Evolutionary conservation across 1,140 invertebrate species (phyloP).

Genomic region (Drosophila nikananu): DNA sequence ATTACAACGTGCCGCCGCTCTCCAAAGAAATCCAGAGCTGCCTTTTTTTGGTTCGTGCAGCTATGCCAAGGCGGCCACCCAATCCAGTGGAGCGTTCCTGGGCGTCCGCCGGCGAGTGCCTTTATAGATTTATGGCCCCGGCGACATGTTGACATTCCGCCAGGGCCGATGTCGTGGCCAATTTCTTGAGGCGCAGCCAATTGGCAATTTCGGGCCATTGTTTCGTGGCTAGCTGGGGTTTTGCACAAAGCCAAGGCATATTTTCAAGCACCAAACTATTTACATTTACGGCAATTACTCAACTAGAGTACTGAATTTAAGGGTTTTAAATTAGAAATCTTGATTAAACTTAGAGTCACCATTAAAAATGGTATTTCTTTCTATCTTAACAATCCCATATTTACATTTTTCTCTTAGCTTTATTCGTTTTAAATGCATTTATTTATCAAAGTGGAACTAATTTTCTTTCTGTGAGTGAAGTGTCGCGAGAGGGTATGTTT

Average conservation of each 20-base stretch:
- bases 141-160: constrained; percentile 78
- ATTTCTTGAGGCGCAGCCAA: constrained; percentile 32
- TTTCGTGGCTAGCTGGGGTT: constrained; percentile 52
- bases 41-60: constrained; percentile 58
- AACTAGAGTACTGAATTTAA: no score
- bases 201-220: constrained; percentile 54
- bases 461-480: constrained; percentile 9
- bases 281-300: background rate
- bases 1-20: constrained; percentile 69
- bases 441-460: background rate
- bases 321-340: fast-evolving
- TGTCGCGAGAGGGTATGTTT: constrained; percentile 18
- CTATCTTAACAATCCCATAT: background rate
- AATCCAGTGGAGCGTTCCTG: constrained; percentile 57
- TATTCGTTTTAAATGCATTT: background rate
- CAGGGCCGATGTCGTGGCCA: constrained; percentile 28
- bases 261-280: background rate
- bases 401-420: no score
- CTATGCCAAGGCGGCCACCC: constrained; percentile 32
- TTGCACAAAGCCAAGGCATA: constrained; percentile 6
- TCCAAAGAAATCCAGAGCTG: constrained; percentile 42
- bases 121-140: constrained; percentile 72
- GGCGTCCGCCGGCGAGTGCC: constrained; percentile 29
- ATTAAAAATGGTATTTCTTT: background rate
- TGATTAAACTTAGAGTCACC: no score